Evolutionary conservation across 1,140 invertebrate species (phyloP).

Genomic region (Caerostris extrusa): DNA sequence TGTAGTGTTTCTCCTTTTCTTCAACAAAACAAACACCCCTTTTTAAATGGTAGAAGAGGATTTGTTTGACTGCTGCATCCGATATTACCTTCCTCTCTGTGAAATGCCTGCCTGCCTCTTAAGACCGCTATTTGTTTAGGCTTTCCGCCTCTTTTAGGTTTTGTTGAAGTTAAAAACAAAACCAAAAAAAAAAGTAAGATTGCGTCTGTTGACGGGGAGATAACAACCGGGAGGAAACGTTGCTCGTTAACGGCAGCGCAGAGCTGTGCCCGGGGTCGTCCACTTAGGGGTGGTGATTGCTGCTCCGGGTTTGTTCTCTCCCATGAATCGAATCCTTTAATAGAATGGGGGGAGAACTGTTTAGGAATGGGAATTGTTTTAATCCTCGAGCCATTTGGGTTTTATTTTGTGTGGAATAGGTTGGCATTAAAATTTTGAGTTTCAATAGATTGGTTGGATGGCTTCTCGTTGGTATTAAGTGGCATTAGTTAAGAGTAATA

Average conservation of each 20-base stretch:
- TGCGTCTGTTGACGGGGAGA: not conserved
- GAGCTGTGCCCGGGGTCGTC: not conserved
- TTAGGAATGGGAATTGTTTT: not conserved
- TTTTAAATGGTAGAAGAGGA: not conserved
- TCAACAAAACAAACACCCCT: not conserved
- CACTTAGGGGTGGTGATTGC: not conserved
- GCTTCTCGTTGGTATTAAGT: not conserved
- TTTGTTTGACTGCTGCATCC: not conserved
- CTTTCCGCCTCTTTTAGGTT: not conserved
- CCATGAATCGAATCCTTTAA: not conserved
- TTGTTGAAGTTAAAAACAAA: too few relatives aligned
- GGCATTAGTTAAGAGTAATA: too few relatives aligned
- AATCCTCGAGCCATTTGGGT: not conserved
- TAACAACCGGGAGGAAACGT: conserved; percentile 6
- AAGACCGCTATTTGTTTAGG: not conserved
- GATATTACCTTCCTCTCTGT: not conserved
- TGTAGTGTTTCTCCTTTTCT: not conserved
- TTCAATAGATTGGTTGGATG: not conserved
- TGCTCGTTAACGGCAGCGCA: not conserved
- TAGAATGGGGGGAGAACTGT: not conserved
- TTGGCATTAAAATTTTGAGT: not conserved
- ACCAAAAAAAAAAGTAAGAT: not conserved
- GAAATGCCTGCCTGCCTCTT: not conserved
- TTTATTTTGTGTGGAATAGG: not conserved
- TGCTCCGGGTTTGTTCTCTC: not conserved